Conservation (phyloP, 92 coral and sea anemone genomes). For the Epizoanthus ramosus region DNA sequence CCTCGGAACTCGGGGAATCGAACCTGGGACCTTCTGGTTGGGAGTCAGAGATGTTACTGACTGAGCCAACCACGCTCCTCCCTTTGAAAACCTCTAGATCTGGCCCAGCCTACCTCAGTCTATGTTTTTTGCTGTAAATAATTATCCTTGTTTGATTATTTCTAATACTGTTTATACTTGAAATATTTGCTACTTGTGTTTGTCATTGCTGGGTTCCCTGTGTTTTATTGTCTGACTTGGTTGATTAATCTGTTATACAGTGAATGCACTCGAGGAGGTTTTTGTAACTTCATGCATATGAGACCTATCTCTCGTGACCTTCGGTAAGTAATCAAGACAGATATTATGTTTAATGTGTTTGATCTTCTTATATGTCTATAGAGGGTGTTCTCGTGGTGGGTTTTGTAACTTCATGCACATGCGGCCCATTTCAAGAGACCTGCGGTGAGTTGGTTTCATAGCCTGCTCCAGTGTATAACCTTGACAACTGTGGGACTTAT, state of each 20-base stretch:
- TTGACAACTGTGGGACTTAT: not conserved
- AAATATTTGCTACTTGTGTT: not conserved
- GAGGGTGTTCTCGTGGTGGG: slow-evolving; percentile 95
- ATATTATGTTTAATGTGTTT: slow-evolving; percentile 39
- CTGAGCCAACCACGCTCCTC: no score
- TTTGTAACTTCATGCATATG: slow-evolving; percentile 98
- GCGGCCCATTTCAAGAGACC: slow-evolving; percentile 94
- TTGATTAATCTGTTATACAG: slow-evolving; percentile 73
- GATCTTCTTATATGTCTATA: slow-evolving; percentile 76
- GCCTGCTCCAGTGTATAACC: not conserved
- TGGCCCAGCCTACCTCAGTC: no score
- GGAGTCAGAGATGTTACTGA: no score
- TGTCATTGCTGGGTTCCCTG: not conserved
- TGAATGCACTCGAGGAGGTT: slow-evolving; percentile 96
- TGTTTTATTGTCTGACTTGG: not conserved
- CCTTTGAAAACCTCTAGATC: no score
- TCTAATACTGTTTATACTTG: no score
- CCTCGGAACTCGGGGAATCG: no score
- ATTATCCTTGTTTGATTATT: no score
- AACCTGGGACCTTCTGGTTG: no score
- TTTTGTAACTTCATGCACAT: slow-evolving; percentile 99
- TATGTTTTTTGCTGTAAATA: no score
- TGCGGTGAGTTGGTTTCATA: slow-evolving; percentile 75
- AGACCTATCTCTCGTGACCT: slow-evolving; percentile 90
- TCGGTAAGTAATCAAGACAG: slow-evolving; percentile 75